Evolutionary conservation across 2,797 vertebrate species (phyloP).

Genomic region (Cyclura pinguis): DNA sequence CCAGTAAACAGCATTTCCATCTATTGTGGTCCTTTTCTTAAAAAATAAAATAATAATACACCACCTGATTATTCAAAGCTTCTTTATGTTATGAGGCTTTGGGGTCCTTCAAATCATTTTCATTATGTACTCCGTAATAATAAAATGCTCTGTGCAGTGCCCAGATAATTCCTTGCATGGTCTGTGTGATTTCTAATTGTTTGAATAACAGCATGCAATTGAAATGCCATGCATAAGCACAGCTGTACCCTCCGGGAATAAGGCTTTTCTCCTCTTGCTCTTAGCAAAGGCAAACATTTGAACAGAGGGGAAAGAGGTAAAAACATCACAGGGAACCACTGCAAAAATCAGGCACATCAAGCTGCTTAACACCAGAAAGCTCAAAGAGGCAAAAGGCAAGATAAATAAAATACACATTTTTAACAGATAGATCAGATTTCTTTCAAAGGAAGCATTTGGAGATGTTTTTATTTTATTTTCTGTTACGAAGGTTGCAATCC

Average conservation of each 20-base stretch:
- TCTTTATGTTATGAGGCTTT: conserved; percentile 68
- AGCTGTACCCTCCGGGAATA: conserved; percentile 63
- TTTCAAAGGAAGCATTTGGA: conserved; percentile 52
- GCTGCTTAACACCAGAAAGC: conserved; percentile 25
- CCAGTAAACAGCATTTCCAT: conserved; percentile 69
- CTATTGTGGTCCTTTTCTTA: conserved; percentile 45
- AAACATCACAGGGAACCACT: conserved; percentile 59
- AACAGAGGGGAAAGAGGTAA: conserved; percentile 62
- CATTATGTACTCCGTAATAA: conserved; percentile 66
- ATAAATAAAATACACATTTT: conserved; percentile 53
- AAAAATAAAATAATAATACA: conserved; percentile 24
- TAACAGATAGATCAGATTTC: conserved; percentile 47
- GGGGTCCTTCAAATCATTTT: conserved; percentile 74
- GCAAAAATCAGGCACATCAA: conserved; percentile 36
- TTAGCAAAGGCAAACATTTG: conserved; percentile 71
- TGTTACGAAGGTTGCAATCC: conserved; percentile 21
- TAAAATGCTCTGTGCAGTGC: conserved; percentile 64
- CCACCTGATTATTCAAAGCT: conserved; percentile 64
- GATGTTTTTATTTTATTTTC: conserved; percentile 63
- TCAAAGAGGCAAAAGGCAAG: conserved; percentile 59
- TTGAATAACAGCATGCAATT: conserved; percentile 67
- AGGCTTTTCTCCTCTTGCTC: conserved; percentile 61
- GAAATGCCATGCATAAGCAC: conserved; percentile 68
- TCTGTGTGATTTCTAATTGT: conserved; percentile 73
- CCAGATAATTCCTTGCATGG: conserved; percentile 61